Evolutionary conservation across 2,797 vertebrate genomes (phyloP).

Genomic region (Peromyscus melanophrys): DNA sequence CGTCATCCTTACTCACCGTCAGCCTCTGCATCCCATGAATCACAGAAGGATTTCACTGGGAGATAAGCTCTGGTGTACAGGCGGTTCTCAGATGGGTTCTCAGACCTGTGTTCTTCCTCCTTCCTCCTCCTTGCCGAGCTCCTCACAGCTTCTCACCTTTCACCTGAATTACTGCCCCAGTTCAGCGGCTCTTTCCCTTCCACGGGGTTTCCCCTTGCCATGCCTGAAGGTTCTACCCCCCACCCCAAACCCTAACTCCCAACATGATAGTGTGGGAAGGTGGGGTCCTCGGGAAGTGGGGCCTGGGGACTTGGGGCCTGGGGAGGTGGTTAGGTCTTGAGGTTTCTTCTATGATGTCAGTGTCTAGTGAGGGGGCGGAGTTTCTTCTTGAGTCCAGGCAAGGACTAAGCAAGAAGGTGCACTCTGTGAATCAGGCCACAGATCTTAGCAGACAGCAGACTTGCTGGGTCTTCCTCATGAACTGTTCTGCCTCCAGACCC

Average conservation of each 20-base stretch:
- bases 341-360: background rate
- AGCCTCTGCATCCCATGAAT: slow-evolving; percentile 69
- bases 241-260: background rate
- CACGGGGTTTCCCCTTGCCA: background rate
- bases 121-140: too few relatives aligned
- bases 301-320: background rate
- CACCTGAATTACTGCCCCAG: background rate
- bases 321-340: background rate
- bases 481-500: background rate
- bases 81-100: background rate
- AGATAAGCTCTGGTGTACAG: slow-evolving; percentile 12
- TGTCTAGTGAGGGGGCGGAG: background rate
- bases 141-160: background rate
- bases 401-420: background rate
- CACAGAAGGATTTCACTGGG: slow-evolving; percentile 59
- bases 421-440: background rate
- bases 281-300: background rate
- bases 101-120: background rate
- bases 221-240: background rate
- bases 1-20: slow-evolving; percentile 24
- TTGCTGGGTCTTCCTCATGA: background rate
- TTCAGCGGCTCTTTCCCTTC: background rate
- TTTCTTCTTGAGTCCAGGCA: background rate
- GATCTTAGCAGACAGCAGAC: background rate
- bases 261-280: background rate